phyloP scores from a whole-genome alignment of 2,797 vertebrate genomes.

The Acropternis orthonyx region DNA sequence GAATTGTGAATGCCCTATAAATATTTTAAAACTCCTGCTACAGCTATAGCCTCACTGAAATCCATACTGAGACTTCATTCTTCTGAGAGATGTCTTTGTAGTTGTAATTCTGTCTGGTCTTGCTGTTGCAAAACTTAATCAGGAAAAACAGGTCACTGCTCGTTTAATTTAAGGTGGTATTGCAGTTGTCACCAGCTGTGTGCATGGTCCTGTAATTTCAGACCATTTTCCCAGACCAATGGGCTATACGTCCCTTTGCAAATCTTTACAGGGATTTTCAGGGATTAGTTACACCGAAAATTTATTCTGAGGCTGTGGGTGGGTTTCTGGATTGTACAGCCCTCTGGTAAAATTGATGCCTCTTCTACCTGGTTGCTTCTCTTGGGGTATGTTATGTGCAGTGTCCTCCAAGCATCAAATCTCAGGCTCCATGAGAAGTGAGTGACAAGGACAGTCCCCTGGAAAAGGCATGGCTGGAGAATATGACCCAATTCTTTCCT shows the following conservation, averaged over 20 bases:
- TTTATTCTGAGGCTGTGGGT: not conserved
- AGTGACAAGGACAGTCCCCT: not conserved
- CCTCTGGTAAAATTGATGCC: not conserved
- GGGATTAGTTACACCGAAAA: not conserved
- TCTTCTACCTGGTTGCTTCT: not conserved
- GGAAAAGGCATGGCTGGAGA: not conserved
- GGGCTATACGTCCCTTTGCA: not conserved
- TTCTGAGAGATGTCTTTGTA: not conserved
- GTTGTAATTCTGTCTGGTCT: not conserved
- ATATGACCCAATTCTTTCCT: not conserved
- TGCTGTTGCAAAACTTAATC: not conserved
- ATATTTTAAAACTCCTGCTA: slow-evolving; percentile 47
- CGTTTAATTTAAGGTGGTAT: not conserved
- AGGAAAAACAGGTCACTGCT: not conserved
- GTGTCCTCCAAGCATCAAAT: not conserved
- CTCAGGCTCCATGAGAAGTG: not conserved
- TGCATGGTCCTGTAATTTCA: not conserved
- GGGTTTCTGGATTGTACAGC: not conserved
- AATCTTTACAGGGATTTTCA: not conserved
- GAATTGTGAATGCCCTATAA: slow-evolving; percentile 38
- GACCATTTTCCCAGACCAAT: not conserved
- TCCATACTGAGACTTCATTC: slow-evolving; percentile 7
- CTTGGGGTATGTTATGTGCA: not conserved
- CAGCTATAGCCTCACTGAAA: slow-evolving; percentile 16
- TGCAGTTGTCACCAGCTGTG: not conserved